Base-by-base conservation (phyloP, 2,113 vertebrate species). In the Amphiprion ocellaris region DNA sequence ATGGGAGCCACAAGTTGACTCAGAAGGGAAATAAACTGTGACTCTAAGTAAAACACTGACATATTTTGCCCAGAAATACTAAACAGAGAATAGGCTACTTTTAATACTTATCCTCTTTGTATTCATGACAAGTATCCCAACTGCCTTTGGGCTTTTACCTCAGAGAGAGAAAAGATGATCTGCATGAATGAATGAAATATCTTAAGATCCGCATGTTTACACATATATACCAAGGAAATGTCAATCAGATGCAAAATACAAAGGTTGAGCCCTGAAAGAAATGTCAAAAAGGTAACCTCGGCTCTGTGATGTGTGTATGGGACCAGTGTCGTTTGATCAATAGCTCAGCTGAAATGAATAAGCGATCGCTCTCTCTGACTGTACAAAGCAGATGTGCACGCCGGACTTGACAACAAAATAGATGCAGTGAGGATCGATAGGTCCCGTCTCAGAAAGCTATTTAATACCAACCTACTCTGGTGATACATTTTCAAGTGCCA, bases 231-330 rank as follows among this genome's bases (percentile, higher is more conserved):
- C 52, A 33, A 23, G 63, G 70, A 93, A 92, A 93, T 92, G 89
- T 92, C 91, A 92, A 92, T 92, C 87, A 85, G 89, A 93, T 93
- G 91, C 92, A 89, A 89, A 92, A 89, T 73, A 87, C 87, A 83
- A 88, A 80, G 77, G 73, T 62, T 83, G 81, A 86, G 74, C 30
- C 70, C 72, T 44, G 79, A 79, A 83, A 84, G 69, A 91, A 92
- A 92, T 93, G 85, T 87, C 87, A 93, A 73, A 88, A 88, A 79
- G 69, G 55, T 37, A 76, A 41, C 26, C 56, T 30, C 11, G 74
- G 19, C 67, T 60, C 19, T 65, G 70, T 19, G 58, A 68, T 69
- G 65, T 83, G 77, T 58, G 69, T 44, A 19, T 16, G 60, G 23
- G 50, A 24, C 33, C 74, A 8, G 52, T 74, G 37, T 28, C 30